A percentile compares a stretch with the other conserved stretches of the same genome.
Conservation (phyloP, 2,797 vertebrate species). For the Hoplostethus mediterraneus region DNA sequence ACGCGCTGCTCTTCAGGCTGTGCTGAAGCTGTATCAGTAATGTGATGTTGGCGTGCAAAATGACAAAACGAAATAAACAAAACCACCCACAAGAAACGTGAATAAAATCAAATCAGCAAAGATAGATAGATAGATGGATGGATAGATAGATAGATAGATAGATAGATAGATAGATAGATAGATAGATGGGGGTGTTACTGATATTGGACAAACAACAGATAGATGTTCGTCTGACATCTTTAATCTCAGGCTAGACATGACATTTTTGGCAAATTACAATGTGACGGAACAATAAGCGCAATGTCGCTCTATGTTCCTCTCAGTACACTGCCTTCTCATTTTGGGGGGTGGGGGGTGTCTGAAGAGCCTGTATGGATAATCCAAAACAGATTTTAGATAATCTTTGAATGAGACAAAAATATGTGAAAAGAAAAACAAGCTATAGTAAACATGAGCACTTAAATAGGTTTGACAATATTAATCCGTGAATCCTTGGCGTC, state of each 20-base stretch:
- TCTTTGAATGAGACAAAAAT: slow-evolving; percentile 77
- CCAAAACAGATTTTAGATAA: slow-evolving; percentile 84
- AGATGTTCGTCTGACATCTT: slow-evolving; percentile 71
- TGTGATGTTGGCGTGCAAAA: too few species aligned
- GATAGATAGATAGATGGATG: background rate
- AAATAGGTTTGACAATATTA: slow-evolving; percentile 67
- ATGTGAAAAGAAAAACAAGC: slow-evolving; percentile 70
- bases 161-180: slow-evolving; percentile 1
- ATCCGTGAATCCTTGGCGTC: slow-evolving; percentile 53
- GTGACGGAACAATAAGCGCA: slow-evolving; percentile 60
- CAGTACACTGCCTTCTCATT: slow-evolving; percentile 78
- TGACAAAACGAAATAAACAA: too few species aligned
- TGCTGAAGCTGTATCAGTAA: too few species aligned
- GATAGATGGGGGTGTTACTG: slow-evolving; percentile 8
- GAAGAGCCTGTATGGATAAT: slow-evolving; percentile 77
- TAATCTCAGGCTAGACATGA: slow-evolving; percentile 79
- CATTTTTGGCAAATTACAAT: slow-evolving; percentile 68
- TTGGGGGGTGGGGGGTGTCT: slow-evolving; percentile 20
- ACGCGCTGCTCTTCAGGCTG: background rate
- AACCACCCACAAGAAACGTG: too few species aligned
- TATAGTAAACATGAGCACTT: slow-evolving; percentile 66
- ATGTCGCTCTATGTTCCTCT: slow-evolving; percentile 70
- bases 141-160: slow-evolving; percentile 5
- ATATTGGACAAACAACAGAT: slow-evolving; percentile 19
- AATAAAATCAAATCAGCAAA: too few species aligned